Evolutionary conservation across 1,140 invertebrate species (phyloP).

Genomic region (Hestina assimilis): DNA sequence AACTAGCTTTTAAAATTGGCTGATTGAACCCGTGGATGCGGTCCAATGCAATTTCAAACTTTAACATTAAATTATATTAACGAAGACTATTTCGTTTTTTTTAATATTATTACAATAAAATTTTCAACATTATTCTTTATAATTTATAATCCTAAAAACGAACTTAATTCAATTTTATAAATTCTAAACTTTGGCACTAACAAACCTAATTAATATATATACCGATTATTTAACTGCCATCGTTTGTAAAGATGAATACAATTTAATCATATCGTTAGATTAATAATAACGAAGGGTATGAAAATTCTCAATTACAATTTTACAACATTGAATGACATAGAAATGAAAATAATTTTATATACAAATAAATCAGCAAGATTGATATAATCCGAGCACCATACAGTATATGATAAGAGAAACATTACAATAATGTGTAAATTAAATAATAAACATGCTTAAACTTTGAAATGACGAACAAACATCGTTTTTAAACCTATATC

Average conservation of each 20-base stretch:
- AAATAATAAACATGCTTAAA: neutral
- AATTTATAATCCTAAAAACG: constrained; percentile 66
- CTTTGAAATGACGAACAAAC: no score
- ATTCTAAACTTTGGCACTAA: constrained; percentile 73
- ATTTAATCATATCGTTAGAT: constrained; percentile 9
- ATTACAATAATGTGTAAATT: constrained; percentile 2
- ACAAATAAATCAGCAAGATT: constrained; percentile 35
- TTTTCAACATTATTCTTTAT: constrained; percentile 57
- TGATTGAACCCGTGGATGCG: constrained; percentile 48
- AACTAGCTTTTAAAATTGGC: constrained; percentile 71
- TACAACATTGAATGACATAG: neutral
- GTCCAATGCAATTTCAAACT: constrained; percentile 40
- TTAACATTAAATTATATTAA: constrained; percentile 64
- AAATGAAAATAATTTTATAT: constrained; percentile 22
- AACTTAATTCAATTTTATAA: constrained; percentile 70
- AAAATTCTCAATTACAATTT: constrained; percentile 9
- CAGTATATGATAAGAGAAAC: constrained; percentile 32
- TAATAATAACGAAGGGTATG: constrained; percentile 9
- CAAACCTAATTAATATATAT: constrained; percentile 66
- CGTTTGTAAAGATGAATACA: constrained; percentile 17
- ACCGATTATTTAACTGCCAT: constrained; percentile 44
- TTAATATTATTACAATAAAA: constrained; percentile 68
- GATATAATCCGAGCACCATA: constrained; percentile 57
- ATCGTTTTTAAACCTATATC: no score
- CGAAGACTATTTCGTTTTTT: constrained; percentile 73